Percentiles rank a stretch among this genome's conserved stretches.
Evolutionary conservation across 2,888 invertebrate genomes (phyloP).

Genomic region (Coelopa pilipes): DNA sequence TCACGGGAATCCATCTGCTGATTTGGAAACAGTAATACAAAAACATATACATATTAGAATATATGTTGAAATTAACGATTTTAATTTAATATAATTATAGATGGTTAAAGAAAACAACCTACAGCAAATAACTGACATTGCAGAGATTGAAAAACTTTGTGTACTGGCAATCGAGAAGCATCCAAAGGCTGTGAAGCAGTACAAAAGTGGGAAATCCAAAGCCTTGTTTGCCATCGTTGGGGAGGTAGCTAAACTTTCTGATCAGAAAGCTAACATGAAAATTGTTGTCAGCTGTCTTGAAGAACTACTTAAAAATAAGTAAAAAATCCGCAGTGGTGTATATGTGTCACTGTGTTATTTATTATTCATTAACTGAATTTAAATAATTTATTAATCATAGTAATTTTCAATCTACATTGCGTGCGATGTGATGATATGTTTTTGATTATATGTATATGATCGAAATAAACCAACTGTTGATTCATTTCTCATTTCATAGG

Average conservation of each 20-base stretch:
- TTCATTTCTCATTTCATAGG: conserved; percentile 48
- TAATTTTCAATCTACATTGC: conserved; percentile 22
- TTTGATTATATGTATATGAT: neutral
- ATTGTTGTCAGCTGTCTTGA: conserved; percentile 72
- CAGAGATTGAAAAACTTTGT: conserved; percentile 73
- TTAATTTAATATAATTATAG: conserved; percentile 47
- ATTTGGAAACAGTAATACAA: conserved; percentile 60
- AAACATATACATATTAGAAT: too few relatives aligned
- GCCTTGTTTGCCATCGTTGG: conserved; percentile 75
- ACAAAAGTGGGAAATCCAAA: conserved; percentile 77
- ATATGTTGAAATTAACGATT: too few relatives aligned
- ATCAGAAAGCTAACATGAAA: conserved; percentile 77
- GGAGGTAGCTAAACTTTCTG: conserved; percentile 71
- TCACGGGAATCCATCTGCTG: conserved; percentile 61
- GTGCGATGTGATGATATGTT: neutral
- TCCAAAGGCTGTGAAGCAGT: conserved; percentile 74
- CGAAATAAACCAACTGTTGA: conserved; percentile 18
- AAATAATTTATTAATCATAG: neutral
- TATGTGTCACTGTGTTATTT: conserved; percentile 16
- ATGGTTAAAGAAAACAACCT: conserved; percentile 75
- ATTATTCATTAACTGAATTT: neutral
- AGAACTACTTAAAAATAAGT: conserved; percentile 45
- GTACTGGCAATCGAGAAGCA: conserved; percentile 73
- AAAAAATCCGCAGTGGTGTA: neutral
- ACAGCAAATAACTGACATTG: conserved; percentile 73